Base-by-base conservation (phyloP, 2,113 vertebrate species). In the Hippocampus comes region DNA sequence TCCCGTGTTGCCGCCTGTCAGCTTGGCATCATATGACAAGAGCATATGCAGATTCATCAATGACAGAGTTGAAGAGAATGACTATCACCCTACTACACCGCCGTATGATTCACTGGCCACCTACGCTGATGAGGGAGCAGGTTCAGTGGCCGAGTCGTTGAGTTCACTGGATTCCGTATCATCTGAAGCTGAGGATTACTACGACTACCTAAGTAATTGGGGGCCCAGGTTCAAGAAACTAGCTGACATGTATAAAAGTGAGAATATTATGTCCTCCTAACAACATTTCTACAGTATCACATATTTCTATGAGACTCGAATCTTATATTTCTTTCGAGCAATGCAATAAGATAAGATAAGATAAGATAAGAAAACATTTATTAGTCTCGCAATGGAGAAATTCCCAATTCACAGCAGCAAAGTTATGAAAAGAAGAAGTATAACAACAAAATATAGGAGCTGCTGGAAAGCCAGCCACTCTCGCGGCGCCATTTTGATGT, bases 161-260 rank as follows among this genome's bases (percentile, higher is more conserved):
- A 99, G 97, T 90, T 99, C 97, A 0, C 89, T 99, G 84, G 96
- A 93, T 74, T 97, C 96, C 0, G 91, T 83, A 55, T 95, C 94
- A 14, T 94, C 95, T 0, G 95, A 96, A 0, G 94, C 92, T 2
- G 95, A 95, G 72, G 95, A 99, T 78, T 95, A 98, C 93, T 99
- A 99, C 0, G 93, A 96, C 86, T 99, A 98, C 90, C 94, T 99
- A 73, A 96, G 94, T 82, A 95, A 98, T 85, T 99, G 97, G 97
- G 97, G 97, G 7, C 97, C 97, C 0, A 91, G 96, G 2, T 99
- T 99, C 90, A 94, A 94, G 84, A 98, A 96, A 88, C 91, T 99
- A 9, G 96, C 97, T 0, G 96, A 98, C 75, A 93, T 99, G 94
- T 99, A 98, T 9, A 95, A 95, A 0, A 83, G 93, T 2, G 93